These are phyloP conservation scores for Conus betulinus DNA, from an alignment of 1,140 invertebrate genomes.

Conservation along the genomic window DNA sequence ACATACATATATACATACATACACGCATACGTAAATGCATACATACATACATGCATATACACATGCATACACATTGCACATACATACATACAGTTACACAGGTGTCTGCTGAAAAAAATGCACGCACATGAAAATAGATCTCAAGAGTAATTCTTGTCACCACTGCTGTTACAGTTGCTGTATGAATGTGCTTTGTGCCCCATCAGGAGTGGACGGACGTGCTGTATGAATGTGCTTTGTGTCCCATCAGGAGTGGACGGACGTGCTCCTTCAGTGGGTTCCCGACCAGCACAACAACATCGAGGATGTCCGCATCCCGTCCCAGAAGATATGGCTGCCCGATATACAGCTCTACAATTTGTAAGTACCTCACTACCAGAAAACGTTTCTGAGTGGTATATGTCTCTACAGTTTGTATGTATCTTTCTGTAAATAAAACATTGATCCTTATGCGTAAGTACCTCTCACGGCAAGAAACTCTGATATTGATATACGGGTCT, in stretches of 20 bases:
- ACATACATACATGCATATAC: background rate
- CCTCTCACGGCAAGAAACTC: slow-evolving; percentile 20
- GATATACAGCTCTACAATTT: slow-evolving; percentile 95
- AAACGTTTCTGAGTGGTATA: background rate
- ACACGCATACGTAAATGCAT: background rate
- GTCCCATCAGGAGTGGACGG: too few species aligned
- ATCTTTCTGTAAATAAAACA: background rate
- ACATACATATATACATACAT: background rate
- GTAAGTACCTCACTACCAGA: slow-evolving; percentile 47
- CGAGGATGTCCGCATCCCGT: slow-evolving; percentile 75
- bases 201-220: slow-evolving; percentile 86
- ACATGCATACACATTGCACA: too few species aligned
- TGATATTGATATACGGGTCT: slow-evolving; percentile 27
- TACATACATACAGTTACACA: too few species aligned
- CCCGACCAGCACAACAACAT: slow-evolving; percentile 95
- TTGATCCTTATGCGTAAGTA: background rate
- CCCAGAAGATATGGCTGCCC: slow-evolving; percentile 79
- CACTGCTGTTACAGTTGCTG: too few species aligned
- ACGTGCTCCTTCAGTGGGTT: slow-evolving; percentile 97
- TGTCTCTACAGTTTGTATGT: background rate
- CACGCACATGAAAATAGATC: too few species aligned
- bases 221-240: too few species aligned
- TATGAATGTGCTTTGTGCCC: background rate
- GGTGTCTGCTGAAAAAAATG: too few species aligned
- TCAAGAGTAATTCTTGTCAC: too few species aligned